Evolutionary conservation across 2,888 invertebrate species (phyloP), one percentile per base, ranked within the genome.

Genomic region (Lepidochrysops patricia): DNA sequence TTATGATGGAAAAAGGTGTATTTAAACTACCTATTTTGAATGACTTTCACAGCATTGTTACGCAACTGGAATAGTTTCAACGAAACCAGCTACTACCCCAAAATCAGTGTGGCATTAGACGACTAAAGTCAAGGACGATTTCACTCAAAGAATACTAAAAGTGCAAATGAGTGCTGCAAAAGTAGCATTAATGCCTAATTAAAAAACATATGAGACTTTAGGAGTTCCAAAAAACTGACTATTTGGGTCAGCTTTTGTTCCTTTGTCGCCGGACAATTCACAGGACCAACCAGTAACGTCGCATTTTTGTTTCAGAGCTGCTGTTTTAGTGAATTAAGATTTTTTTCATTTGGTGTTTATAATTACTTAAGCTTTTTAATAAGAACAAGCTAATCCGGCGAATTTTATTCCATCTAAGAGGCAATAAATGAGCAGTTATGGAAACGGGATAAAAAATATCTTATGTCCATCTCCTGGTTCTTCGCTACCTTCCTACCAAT

Each of bases 231-330:
- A 79, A 75, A 73, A 71, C 73, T 74, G 72, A 69, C 73, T 81
- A 83, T 82, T 79, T 80, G 79, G 81, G 82, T 81, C 82, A 76
- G 68, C 74, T 72, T 81, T 84, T 84, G 82, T 84, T 81, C 80
- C 79, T 82, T 84, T 84, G 82, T 83, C 77, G 75, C 77, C 75
- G 80, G 80, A 81, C 81, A 76, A 74, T 71, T 75, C 67, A 66
- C 62, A 58, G 61, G 68, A 68, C 81, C 71, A 79, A 77, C 68
- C 73, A 78, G 75, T 62, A 65, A 77, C 67, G 58, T 26, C 70
- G 64, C 67, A 70, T 62, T 60, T 68, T 64, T 62, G 71, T 72
- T 66, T 70, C 67, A 67, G 64, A 52, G 62, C 37, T 62, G 34
- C 66, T 63, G 61, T 63, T 68, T 62, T 57, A 57, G 61, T 61